phyloP scores from a whole-genome alignment of 1,140 invertebrate genomes.

The Drosophila quadrilineata region DNA sequence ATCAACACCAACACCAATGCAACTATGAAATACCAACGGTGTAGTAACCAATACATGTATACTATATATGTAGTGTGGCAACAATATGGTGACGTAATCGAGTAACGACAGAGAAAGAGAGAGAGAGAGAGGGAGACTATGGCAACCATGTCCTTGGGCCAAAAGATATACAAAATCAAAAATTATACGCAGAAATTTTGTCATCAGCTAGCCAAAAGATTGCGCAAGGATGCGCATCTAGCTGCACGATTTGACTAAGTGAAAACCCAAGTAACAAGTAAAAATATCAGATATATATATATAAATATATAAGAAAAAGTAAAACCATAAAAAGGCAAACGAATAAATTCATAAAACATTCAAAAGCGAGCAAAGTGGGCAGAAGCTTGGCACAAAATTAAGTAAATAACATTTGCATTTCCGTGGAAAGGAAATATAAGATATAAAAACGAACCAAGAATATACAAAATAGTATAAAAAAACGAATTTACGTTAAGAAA shows the following conservation, averaged over 20 bases:
- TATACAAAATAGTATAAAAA: background rate
- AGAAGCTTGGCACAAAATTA: conserved; percentile 53
- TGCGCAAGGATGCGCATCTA: conserved; percentile 61
- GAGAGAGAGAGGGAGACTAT: conserved; percentile 2
- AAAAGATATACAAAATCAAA: conserved; percentile 76
- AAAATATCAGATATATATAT: too few species aligned
- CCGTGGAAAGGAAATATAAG: conserved; percentile 12
- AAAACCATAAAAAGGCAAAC: conserved; percentile 8
- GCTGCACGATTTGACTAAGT: conserved; percentile 58
- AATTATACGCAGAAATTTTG: conserved; percentile 69
- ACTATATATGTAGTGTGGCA: background rate
- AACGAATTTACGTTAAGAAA: background rate
- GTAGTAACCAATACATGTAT: conserved; percentile 22
- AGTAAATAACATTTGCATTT: conserved; percentile 72
- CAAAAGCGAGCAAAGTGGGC: conserved; percentile 28
- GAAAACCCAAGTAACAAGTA: conserved; percentile 20
- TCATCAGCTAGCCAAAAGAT: conserved; percentile 59
- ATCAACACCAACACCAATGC: background rate
- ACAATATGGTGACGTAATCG: conserved; percentile 67
- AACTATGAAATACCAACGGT: conserved; percentile 5
- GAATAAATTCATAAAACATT: conserved; percentile 39
- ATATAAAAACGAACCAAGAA: background rate
- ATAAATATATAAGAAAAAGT: too few species aligned
- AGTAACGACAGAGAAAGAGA: background rate
- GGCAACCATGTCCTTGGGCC: conserved; percentile 68